Conservation (phyloP, 2,797 vertebrate species). For the Gallinago solitaria region DNA sequence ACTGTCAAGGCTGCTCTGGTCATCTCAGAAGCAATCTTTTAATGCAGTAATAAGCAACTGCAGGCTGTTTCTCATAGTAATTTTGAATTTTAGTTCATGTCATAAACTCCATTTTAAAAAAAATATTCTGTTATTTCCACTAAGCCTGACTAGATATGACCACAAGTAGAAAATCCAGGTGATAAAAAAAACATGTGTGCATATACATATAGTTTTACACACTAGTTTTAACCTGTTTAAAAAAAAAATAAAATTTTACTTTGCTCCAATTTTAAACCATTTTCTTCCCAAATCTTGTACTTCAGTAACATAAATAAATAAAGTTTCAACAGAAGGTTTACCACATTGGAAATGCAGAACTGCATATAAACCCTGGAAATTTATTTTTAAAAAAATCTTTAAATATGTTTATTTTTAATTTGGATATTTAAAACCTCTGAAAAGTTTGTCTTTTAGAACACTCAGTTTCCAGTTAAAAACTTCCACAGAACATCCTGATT, state of each 20-base stretch:
- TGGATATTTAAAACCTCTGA: not conserved
- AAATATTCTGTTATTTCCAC: not conserved
- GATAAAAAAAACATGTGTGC: not conserved
- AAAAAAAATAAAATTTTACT: not conserved
- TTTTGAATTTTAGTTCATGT: not conserved
- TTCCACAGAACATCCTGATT: slow-evolving; percentile 14
- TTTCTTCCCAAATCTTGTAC: not conserved
- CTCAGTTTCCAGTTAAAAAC: not conserved
- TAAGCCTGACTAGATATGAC: not conserved
- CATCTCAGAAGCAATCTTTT: not conserved
- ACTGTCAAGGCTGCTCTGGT: not conserved
- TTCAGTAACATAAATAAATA: not conserved
- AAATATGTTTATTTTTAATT: not conserved
- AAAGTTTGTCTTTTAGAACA: not conserved
- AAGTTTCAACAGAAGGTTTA: not conserved
- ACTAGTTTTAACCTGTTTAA: not conserved
- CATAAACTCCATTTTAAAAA: not conserved
- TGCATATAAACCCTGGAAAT: not conserved
- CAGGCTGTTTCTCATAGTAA: not conserved
- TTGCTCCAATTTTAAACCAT: not conserved
- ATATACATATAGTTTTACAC: not conserved
- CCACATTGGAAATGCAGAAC: not conserved
- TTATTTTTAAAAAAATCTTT: not conserved
- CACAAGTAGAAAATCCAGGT: not conserved
- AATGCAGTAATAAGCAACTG: not conserved